These are phyloP conservation scores for Eretmochelys imbricata DNA, from an alignment of 2,113 vertebrate species.

Conservation along the genomic window DNA sequence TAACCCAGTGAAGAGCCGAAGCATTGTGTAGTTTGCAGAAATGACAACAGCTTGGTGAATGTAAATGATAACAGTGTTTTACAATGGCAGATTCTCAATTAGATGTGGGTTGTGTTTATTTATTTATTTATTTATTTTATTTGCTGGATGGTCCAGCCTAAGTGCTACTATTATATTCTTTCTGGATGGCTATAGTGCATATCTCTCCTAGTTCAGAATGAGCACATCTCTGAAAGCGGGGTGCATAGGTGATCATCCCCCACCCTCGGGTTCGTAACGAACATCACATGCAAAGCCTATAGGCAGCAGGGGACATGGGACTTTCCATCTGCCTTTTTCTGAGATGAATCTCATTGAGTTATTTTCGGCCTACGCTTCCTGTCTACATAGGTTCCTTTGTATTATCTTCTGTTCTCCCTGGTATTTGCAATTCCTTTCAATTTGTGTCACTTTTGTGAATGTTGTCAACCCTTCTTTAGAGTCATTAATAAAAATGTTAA, in stretches of 20 bases:
- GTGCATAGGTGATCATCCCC: neutral
- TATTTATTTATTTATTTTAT: neutral
- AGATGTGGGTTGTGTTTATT: neutral
- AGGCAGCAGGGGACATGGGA: neutral
- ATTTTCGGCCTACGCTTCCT: neutral
- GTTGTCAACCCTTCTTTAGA: slow-evolving; percentile 40
- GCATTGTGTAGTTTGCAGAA: slow-evolving; percentile 26
- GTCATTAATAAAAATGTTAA: slow-evolving; percentile 52
- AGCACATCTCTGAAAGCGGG: neutral
- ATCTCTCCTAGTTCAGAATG: neutral
- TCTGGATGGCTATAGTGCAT: neutral
- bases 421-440: slow-evolving; percentile 42
- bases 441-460: slow-evolving; percentile 24
- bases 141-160: slow-evolving; percentile 19
- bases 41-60: neutral
- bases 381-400: neutral
- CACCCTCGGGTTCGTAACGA: neutral
- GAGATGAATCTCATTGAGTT: neutral
- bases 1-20: slow-evolving; percentile 46
- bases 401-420: slow-evolving; percentile 10
- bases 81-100: slow-evolving; percentile 7
- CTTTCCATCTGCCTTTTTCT: neutral
- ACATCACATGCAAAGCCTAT: neutral
- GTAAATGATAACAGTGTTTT: slow-evolving; percentile 31
- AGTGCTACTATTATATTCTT: neutral